phyloP scores from a whole-genome alignment of 37 sponge, comb jelly and placozoan genomes.

The Halisarca cf. caerulea region DNA sequence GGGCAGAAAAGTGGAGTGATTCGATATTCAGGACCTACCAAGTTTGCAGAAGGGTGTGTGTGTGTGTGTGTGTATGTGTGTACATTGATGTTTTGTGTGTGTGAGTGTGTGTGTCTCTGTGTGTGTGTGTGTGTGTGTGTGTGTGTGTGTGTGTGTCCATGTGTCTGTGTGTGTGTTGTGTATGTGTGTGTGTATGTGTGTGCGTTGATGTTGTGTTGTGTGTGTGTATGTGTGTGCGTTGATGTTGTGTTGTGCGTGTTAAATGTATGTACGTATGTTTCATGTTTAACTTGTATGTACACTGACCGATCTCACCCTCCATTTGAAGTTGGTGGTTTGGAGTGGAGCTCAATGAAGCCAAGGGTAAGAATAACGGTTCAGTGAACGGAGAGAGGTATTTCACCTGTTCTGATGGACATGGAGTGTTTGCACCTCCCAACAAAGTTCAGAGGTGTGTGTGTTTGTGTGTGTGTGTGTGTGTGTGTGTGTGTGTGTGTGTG shows the following conservation, averaged over 20 bases:
- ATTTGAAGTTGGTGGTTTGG: conserved; percentile 73
- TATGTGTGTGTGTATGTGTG: neutral
- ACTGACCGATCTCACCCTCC: no score
- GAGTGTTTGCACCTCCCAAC: conserved; percentile 35
- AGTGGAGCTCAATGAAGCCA: conserved; percentile 83
- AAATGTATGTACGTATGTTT: neutral
- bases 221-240: neutral
- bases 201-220: neutral
- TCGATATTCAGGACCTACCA: conserved; percentile 46
- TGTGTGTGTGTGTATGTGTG: conserved; percentile 12
- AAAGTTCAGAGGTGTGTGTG: neutral
- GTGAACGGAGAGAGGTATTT: conserved; percentile 91
- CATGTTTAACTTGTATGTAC: neutral
- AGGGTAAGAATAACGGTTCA: conserved; percentile 94
- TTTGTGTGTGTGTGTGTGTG: conserved; percentile 32
- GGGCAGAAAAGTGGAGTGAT: conserved; percentile 48
- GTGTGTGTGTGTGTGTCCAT: conserved; percentile 11
- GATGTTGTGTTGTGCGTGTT: neutral
- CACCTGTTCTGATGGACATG: conserved; percentile 83
- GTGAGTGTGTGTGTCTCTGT: conserved; percentile 32
- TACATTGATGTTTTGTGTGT: conserved; percentile 11
- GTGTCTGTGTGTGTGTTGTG: neutral
- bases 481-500: conserved; percentile 20
- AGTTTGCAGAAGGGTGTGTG: conserved; percentile 38
- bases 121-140: conserved; percentile 26